Conservation (phyloP, 2,888 invertebrate species). For the Baccha elongata region DNA sequence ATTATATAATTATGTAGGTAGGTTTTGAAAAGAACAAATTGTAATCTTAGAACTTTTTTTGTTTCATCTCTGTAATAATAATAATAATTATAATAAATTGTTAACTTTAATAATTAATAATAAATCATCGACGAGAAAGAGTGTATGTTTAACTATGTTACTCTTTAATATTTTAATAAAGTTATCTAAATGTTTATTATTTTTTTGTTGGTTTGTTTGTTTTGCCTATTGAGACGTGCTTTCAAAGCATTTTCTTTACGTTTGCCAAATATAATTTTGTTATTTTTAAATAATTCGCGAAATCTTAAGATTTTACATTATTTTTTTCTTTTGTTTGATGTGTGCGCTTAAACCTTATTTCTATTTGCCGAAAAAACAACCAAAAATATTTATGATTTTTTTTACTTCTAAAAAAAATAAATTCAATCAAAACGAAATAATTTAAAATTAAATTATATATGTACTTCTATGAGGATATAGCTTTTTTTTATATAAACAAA, state of each 20-base stretch:
- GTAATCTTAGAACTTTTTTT: slow-evolving; percentile 62
- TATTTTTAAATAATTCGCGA: slow-evolving; percentile 22
- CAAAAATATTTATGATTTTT: neutral
- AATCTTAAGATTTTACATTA: slow-evolving; percentile 51
- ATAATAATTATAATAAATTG: slow-evolving; percentile 60
- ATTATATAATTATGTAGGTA: slow-evolving; percentile 74
- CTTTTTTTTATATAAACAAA: slow-evolving; percentile 49
- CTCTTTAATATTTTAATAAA: slow-evolving; percentile 52
- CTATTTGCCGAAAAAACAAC: slow-evolving; percentile 35
- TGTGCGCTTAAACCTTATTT: slow-evolving; percentile 64
- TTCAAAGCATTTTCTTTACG: slow-evolving; percentile 54
- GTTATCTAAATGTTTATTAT: slow-evolving; percentile 55
- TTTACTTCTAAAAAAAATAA: neutral
- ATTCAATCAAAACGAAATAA: slow-evolving; percentile 46
- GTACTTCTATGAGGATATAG: slow-evolving; percentile 45
- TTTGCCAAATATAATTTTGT: slow-evolving; percentile 54
- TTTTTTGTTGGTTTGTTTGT: slow-evolving; percentile 66
- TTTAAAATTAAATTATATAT: slow-evolving; percentile 47
- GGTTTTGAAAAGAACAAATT: slow-evolving; percentile 63
- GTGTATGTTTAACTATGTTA: slow-evolving; percentile 55
- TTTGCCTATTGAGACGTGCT: slow-evolving; percentile 60
- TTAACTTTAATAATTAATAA: slow-evolving; percentile 57
- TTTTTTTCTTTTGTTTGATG: slow-evolving; percentile 37
- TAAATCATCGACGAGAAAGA: slow-evolving; percentile 67
- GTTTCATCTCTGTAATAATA: slow-evolving; percentile 60